A percentile compares a stretch with the other conserved stretches of the same genome.
Conservation (phyloP, 2,888 invertebrate genomes). For the Timandra comae region DNA sequence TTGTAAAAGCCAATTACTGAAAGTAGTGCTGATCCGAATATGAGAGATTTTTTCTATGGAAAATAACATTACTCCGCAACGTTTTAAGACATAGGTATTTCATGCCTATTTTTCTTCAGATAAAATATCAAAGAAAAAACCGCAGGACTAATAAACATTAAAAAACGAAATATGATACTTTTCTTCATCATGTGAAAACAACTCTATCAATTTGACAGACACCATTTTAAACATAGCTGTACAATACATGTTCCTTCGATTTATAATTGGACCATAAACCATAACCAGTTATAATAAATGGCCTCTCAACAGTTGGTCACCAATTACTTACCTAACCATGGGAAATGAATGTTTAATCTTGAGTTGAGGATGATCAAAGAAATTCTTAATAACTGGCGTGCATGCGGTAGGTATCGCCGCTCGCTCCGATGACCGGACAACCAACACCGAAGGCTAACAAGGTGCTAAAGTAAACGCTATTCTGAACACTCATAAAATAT, state of each 20-base stretch:
- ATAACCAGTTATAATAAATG: constrained; percentile 11
- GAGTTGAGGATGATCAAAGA: constrained; percentile 12
- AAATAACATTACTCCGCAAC: too few relatives aligned
- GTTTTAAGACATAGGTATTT: too few relatives aligned
- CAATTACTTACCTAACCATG: constrained; percentile 8
- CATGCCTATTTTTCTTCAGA: too few relatives aligned
- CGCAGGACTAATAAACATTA: too few relatives aligned
- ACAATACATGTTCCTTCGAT: constrained; percentile 5
- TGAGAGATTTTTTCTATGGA: too few relatives aligned
- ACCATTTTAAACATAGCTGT: constrained; percentile 9
- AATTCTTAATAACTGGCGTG: constrained; percentile 25
- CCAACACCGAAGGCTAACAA: constrained; percentile 60
- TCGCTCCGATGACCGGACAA: constrained; percentile 37
- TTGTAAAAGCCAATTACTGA: too few relatives aligned
- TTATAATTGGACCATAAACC: constrained; percentile 16
- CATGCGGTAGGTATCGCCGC: constrained; percentile 54
- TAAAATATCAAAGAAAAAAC: too few relatives aligned
- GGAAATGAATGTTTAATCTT: constrained; percentile 8
- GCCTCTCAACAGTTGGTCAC: constrained; percentile 6
- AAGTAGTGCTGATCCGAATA: too few relatives aligned
- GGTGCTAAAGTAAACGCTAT: constrained; percentile 66
- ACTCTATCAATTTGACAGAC: constrained; percentile 14
- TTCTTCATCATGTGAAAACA: constrained; percentile 13
- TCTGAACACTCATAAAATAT: constrained; percentile 54
- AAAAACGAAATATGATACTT: too few relatives aligned